Evolutionary conservation across 2,888 invertebrate genomes (phyloP).

Genomic region (Subacronicta megacephala): DNA sequence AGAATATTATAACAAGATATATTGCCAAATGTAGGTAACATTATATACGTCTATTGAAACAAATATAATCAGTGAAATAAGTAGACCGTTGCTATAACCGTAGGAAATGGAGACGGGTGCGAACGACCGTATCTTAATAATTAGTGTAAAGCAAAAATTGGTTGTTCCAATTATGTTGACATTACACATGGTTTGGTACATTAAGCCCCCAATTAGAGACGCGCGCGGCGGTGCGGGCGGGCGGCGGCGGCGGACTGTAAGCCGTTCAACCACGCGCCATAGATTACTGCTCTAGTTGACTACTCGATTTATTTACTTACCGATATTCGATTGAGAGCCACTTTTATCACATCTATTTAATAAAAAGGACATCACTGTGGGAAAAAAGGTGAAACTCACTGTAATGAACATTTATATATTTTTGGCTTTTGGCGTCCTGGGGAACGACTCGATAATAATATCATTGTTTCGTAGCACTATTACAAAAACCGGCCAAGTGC

Average conservation of each 20-base stretch:
- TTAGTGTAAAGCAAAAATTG: slow-evolving; percentile 53
- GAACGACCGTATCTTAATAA: slow-evolving; percentile 40
- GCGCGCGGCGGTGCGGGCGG: slow-evolving; percentile 25
- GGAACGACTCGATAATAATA: too few species aligned
- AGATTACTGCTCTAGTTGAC: slow-evolving; percentile 60
- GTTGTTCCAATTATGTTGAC: slow-evolving; percentile 56
- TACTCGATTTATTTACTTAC: slow-evolving; percentile 60
- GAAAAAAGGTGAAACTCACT: slow-evolving; percentile 3
- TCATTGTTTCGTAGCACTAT: too few species aligned
- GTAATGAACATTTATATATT: background rate
- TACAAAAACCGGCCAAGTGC: too few species aligned
- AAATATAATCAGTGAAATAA: slow-evolving; percentile 12
- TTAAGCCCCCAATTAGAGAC: slow-evolving; percentile 57
- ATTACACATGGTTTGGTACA: slow-evolving; percentile 66
- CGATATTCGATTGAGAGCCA: slow-evolving; percentile 32
- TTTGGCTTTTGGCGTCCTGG: too few species aligned
- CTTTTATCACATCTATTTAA: slow-evolving; percentile 33
- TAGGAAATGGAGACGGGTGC: slow-evolving; percentile 16
- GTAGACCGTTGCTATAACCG: slow-evolving; percentile 7
- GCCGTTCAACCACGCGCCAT: slow-evolving; percentile 56
- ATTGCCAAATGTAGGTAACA: background rate
- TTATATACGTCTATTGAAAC: slow-evolving; percentile 1
- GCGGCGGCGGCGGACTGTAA: slow-evolving; percentile 27
- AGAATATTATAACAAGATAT: slow-evolving; percentile 1
- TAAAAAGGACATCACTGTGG: slow-evolving; percentile 15